phyloP scores from a whole-genome alignment of 2,797 vertebrate species.

The Spatula clypeata region DNA sequence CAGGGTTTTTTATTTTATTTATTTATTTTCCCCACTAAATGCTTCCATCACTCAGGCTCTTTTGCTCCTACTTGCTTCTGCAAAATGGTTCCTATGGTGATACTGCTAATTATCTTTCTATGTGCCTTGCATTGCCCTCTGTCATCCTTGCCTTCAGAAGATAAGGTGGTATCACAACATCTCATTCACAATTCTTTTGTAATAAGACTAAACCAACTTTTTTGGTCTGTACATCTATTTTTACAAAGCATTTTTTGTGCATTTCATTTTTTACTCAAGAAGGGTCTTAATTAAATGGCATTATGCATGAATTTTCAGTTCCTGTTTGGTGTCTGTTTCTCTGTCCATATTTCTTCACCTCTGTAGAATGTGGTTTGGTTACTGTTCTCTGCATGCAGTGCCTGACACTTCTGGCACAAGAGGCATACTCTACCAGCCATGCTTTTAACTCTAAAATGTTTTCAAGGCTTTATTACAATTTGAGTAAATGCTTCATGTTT shows the following conservation, averaged over 20 bases:
- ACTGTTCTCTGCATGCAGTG: neutral
- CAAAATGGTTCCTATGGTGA: slow-evolving; percentile 68
- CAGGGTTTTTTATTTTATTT: neutral
- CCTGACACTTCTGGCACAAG: neutral
- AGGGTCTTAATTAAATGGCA: neutral
- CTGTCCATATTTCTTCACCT: neutral
- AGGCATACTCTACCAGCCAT: neutral
- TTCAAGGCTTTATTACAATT: neutral
- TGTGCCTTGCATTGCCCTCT: slow-evolving; percentile 25
- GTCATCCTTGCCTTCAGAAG: neutral
- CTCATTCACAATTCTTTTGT: neutral
- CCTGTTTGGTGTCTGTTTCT: neutral
- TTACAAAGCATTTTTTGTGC: neutral
- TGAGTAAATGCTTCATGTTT: neutral
- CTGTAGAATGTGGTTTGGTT: neutral
- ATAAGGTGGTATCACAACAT: neutral
- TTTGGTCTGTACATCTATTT: neutral
- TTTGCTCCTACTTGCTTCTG: neutral
- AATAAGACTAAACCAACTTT: neutral
- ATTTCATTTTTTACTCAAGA: neutral
- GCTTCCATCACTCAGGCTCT: slow-evolving; percentile 13
- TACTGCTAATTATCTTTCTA: neutral
- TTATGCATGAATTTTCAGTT: neutral
- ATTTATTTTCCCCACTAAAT: neutral
- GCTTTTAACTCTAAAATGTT: neutral